phyloP scores from a whole-genome alignment of 2,797 vertebrate genomes.

The Neosilurus mollespiculum region DNA sequence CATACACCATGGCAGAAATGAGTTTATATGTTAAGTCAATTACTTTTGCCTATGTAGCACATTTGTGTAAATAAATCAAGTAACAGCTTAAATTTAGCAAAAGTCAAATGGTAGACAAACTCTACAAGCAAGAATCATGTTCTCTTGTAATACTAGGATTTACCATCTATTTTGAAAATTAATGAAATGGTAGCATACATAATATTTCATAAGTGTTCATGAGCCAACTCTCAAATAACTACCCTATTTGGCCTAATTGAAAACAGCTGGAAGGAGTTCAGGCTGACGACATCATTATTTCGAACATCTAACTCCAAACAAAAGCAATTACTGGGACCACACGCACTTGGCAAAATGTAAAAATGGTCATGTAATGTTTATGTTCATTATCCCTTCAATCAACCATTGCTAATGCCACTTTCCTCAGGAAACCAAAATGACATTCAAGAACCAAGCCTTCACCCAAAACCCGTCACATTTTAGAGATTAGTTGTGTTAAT shows the following conservation, averaged over 20 bases:
- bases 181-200: slow-evolving; percentile 14
- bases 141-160: neutral
- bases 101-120: slow-evolving; percentile 5
- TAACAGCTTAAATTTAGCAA: neutral
- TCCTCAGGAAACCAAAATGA: slow-evolving; percentile 39
- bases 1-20: neutral
- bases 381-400: slow-evolving; percentile 49
- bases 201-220: slow-evolving; percentile 1
- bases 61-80: slow-evolving; percentile 8
- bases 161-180: neutral
- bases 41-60: neutral
- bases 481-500: slow-evolving; percentile 64
- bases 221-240: slow-evolving; percentile 9
- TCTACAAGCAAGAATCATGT: neutral
- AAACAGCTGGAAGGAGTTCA: slow-evolving; percentile 49
- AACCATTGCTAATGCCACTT: slow-evolving; percentile 59
- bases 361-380: slow-evolving; percentile 45
- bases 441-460: slow-evolving; percentile 27
- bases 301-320: slow-evolving; percentile 36
- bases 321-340: slow-evolving; percentile 49
- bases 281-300: slow-evolving; percentile 51
- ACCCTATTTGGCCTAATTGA: slow-evolving; percentile 24
- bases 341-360: slow-evolving; percentile 41
- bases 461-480: slow-evolving; percentile 56
- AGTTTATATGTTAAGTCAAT: neutral